Base-by-base conservation (phyloP, 2,888 invertebrate species). In the Maniola hyperantus region DNA sequence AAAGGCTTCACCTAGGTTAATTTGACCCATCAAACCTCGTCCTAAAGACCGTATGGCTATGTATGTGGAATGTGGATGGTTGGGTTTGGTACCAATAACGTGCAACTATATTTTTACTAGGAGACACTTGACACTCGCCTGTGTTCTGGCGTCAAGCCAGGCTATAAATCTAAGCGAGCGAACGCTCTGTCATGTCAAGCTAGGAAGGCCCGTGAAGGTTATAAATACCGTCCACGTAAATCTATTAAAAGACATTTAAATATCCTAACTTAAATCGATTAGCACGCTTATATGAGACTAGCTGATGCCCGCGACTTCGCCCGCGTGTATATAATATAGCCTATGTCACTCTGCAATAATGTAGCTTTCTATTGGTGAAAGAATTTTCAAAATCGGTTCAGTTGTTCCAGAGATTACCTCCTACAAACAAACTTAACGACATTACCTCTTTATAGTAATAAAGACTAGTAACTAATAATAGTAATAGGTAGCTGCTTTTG, bases 151-250 rank as follows among this genome's bases (percentile, higher is more conserved):
- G 73, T 73, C 78, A 77, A 79, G 82, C 79, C 75, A 71, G 75
- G 74, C 79, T 73, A 87, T 87, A 86, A 88, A 88, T 88, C 81
- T 78, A 76, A 71, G 77, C 74, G 74, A 79, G 82, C 80, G 81
- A 81, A 73, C 69, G 79, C 85, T 62, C 42, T 18, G 42, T 62
- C 62, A 62, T 26, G 62, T 62, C 51, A 53, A 50, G 62, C 53
- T 53, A 7, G n/a, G 53, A 53, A 53, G 53, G 48, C 53, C 46
- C 20, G 59, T 62, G 53, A 53, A 42, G 42, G 62, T 53, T 62
- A 62, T 42, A 57, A 57, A 57, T 57, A 57, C 42, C 33, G 10
- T 34, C 46, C 48, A 48, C 60, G 60, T 50, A 50, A 60, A 60
- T 60, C 60, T 50, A 50, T 50, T 60, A 50, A 60, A 60, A 36